Base-by-base conservation (phyloP, 2,888 invertebrate genomes). In the Parapristionchus giblindavisi region DNA sequence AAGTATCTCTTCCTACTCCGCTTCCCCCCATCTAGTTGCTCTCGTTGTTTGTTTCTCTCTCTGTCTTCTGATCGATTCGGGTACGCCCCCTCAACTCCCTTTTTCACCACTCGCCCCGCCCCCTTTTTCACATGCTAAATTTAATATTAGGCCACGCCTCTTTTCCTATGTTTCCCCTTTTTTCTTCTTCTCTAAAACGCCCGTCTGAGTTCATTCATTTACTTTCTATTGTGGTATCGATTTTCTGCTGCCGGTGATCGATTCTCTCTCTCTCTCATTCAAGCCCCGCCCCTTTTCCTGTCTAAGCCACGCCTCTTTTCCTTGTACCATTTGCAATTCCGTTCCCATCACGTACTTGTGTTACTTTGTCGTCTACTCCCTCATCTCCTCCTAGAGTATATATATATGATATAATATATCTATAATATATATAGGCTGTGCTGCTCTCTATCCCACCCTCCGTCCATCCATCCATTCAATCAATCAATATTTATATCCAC, bases 31-130 rank as follows among this genome's bases (percentile, higher is more conserved):
- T 24, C 11, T 54, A 54, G 38, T 52, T 54, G 24, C 70, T 70
- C 70, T 27, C 38, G 40, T 66, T 74, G 38, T 54, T 48, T 66
- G 66, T 48, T 56, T 65, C 58, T 65, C 60, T 66, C 56, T 48
- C 60, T 75, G 66, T 24, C 36, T 48, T 43, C 29, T 34, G 54
- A 58, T 56, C 21, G 43, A 32, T 58, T 58, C 54, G 43, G 56
- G 54, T 60, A 61, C 48, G 48, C 8, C 70, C 40, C 52, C 65
- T 51, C 56, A 27, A 54, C 6, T 51, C 52, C 52, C 58, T 40
- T 54, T 58, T 27, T 48, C 58, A 29, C 60, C 60, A 11, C 52
- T 51, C 40, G 48, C 21, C 32, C 43, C 32, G 38, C 54, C 21
- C 65, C 36, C 38, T 54, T 54, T 63, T 61, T 54, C 54, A 75